These are phyloP conservation scores for Urocyon cinereoargenteus DNA, from an alignment of 2,797 vertebrate species.

Conservation along the genomic window DNA sequence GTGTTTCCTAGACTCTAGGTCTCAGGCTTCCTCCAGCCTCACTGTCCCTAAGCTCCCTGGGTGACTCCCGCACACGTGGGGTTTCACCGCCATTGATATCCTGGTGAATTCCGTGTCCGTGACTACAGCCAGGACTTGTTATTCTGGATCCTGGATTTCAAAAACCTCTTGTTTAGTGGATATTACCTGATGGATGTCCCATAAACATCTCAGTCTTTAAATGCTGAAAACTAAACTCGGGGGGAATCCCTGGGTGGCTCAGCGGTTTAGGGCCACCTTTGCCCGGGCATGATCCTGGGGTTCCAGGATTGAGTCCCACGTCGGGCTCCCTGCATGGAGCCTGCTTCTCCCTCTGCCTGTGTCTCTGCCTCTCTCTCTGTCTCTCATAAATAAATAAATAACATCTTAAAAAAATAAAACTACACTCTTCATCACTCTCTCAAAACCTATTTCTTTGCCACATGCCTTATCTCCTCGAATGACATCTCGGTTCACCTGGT, in stretches of 20 bases:
- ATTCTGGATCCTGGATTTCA: not conserved
- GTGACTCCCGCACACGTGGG: fast-evolving
- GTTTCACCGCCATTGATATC: not conserved
- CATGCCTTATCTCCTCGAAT: not conserved
- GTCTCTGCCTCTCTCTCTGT: no score
- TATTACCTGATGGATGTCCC: not conserved
- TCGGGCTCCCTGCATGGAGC: no score
- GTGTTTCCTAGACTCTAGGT: not conserved
- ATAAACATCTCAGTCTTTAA: not conserved
- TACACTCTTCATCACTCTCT: not conserved
- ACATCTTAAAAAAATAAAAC: not conserved
- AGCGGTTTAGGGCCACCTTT: no score
- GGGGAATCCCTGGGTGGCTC: no score
- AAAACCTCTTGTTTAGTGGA: not conserved
- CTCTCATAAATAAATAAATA: no score
- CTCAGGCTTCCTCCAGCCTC: not conserved
- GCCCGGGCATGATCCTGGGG: no score
- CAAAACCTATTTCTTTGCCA: not conserved
- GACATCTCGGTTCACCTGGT: not conserved
- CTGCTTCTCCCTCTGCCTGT: no score
- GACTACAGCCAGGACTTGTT: not conserved
- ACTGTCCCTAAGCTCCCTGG: not conserved
- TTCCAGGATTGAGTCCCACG: no score
- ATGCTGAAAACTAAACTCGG: no score
- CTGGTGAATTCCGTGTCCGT: not conserved